Evolutionary conservation across 2,113 vertebrate genomes (phyloP).

Genomic region (Shinisaurus crocodilurus): DNA sequence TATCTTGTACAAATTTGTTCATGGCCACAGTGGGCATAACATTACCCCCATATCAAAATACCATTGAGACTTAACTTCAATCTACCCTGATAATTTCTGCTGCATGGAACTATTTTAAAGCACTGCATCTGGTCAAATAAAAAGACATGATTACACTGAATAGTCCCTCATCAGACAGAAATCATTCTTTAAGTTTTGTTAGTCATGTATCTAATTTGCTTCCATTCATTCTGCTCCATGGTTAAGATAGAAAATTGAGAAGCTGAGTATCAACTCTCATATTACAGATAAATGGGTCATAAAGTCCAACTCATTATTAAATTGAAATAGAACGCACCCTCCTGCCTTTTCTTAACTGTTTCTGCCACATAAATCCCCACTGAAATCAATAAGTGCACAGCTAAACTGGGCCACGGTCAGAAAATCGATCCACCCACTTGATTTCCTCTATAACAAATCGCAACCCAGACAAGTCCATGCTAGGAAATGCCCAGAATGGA

Average conservation of each 20-base stretch:
- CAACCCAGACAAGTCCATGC: background rate
- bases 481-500: background rate
- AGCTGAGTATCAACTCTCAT: conserved; percentile 33
- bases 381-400: conserved; percentile 26
- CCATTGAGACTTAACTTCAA: background rate
- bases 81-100: background rate
- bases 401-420: background rate
- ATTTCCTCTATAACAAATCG: conserved; percentile 27
- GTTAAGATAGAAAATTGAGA: background rate
- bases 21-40: background rate
- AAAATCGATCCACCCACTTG: conserved; percentile 18
- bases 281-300: conserved; percentile 68
- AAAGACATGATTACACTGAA: background rate
- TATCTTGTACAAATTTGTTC: background rate
- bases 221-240: background rate
- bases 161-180: background rate
- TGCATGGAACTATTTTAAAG: background rate
- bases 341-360: conserved; percentile 62
- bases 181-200: background rate
- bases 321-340: conserved; percentile 51
- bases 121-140: background rate
- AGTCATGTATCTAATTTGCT: background rate
- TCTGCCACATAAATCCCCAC: conserved; percentile 51
- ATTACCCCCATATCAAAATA: background rate
- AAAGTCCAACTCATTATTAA: conserved; percentile 61